Conservation (phyloP, 2,888 invertebrate species). For the Chaitophorus viminalis region DNA sequence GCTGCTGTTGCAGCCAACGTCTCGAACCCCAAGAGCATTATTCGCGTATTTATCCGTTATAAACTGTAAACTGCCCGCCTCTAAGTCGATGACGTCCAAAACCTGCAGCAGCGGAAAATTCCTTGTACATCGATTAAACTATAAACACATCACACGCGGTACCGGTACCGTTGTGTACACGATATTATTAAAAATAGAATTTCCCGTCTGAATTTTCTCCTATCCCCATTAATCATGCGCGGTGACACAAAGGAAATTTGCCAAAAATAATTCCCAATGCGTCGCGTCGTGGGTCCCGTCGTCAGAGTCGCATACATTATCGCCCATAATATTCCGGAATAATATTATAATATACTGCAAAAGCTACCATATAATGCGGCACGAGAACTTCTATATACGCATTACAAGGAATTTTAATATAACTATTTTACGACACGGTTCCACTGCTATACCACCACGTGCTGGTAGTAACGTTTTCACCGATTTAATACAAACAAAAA, state of each 20-base stretch:
- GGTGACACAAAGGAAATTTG: conserved; percentile 7
- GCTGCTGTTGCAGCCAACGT: neutral
- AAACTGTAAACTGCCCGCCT: neutral
- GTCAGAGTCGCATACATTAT: neutral
- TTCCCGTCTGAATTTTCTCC: neutral
- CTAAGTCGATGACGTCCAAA: neutral
- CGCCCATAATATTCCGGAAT: neutral
- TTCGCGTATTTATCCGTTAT: conserved; percentile 25
- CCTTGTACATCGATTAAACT: neutral
- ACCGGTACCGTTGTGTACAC: too few relatives aligned
- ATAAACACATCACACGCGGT: neutral
- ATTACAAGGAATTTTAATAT: neutral
- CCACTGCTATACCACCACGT: neutral
- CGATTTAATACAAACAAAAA: neutral
- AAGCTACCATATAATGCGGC: too few relatives aligned
- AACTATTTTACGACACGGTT: neutral
- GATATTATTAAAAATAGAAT: neutral
- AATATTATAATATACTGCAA: neutral
- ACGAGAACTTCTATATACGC: neutral
- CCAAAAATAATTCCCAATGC: neutral
- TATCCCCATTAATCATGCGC: conserved; percentile 22
- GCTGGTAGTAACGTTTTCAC: neutral
- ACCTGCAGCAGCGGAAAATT: neutral
- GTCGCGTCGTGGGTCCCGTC: neutral
- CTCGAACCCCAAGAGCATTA: neutral